Evolutionary conservation across 2,888 invertebrate species (phyloP).

Genomic region (Megalurothrips usitatus): DNA sequence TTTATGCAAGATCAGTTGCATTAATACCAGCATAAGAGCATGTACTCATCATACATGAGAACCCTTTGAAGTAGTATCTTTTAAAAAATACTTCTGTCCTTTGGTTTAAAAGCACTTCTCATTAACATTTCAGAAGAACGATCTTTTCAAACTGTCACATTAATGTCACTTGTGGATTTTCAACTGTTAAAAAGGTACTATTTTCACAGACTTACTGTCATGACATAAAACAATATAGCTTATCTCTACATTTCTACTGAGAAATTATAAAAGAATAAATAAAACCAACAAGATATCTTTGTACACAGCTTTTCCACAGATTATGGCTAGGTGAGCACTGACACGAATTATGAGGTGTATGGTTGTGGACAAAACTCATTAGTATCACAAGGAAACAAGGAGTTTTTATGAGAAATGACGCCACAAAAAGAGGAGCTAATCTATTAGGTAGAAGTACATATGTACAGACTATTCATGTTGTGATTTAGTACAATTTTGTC

Average conservation of each 20-base stretch:
- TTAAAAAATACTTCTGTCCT: neutral
- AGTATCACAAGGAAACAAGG: constrained; percentile 1
- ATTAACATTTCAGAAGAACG: neutral
- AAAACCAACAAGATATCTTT: constrained; percentile 20
- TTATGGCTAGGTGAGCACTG: constrained; percentile 24
- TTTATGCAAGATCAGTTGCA: neutral
- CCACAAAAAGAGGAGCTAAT: constrained; percentile 4
- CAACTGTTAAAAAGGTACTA: neutral
- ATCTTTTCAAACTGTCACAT: neutral
- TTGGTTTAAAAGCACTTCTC: neutral
- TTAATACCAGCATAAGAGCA: too few species aligned
- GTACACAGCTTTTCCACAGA: constrained; percentile 21
- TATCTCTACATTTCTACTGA: neutral
- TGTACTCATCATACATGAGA: neutral
- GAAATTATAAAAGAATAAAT: constrained; percentile 24
- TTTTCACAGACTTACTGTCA: neutral
- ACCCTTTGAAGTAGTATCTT: neutral
- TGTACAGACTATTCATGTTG: constrained; percentile 1
- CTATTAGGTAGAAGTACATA: neutral
- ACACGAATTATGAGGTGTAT: neutral
- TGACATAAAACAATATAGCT: neutral
- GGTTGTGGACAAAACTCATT: neutral
- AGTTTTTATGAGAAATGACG: neutral
- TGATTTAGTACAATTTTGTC: constrained; percentile 24
- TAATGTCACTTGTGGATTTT: neutral